These are phyloP conservation scores for Dolichallabes microphthalmus DNA, from an alignment of 2,113 vertebrate species.

Conservation along the genomic window DNA sequence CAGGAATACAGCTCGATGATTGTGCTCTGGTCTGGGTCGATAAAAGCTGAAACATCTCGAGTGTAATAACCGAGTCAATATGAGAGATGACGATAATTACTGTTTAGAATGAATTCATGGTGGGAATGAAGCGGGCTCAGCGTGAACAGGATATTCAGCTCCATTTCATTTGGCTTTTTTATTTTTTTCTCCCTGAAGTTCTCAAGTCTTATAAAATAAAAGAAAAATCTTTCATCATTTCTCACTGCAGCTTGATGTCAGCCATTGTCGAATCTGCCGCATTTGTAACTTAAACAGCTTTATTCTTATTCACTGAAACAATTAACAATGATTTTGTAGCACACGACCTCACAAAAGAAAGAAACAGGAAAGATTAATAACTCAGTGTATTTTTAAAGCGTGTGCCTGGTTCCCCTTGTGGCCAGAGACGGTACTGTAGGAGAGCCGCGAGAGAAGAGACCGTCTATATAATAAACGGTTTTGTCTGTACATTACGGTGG, in stretches of 20 bases:
- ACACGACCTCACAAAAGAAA: neutral
- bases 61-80: neutral
- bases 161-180: neutral
- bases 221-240: neutral
- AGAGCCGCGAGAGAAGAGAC: too few relatives aligned
- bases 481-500: too few relatives aligned
- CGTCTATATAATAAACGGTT: too few relatives aligned
- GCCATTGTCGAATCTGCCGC: neutral
- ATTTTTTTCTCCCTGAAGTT: neutral
- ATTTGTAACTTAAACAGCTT: neutral
- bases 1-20: neutral
- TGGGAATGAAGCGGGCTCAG: neutral
- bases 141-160: neutral
- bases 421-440: too few relatives aligned
- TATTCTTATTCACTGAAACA: neutral
- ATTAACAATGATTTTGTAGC: neutral
- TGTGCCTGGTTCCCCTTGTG: too few relatives aligned
- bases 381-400: too few relatives aligned
- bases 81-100: neutral
- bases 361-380: neutral
- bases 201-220: neutral
- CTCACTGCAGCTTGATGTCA: neutral
- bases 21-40: neutral
- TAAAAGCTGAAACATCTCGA: slow-evolving; percentile 1
- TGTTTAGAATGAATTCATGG: neutral